phyloP scores from a whole-genome alignment of 1,140 invertebrate species.

The Bombyx mandarina region DNA sequence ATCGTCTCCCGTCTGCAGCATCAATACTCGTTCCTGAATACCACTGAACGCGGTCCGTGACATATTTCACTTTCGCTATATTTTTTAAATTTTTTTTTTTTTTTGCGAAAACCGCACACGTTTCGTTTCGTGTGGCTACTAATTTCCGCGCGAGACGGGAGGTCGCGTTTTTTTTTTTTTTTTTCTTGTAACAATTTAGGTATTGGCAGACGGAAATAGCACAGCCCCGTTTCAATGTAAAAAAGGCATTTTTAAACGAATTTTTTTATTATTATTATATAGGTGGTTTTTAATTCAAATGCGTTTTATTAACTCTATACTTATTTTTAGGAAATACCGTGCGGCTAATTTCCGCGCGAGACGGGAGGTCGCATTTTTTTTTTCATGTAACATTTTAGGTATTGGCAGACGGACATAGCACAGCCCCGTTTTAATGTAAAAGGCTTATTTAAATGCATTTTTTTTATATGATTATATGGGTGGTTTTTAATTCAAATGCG shows the following conservation, averaged over 20 bases:
- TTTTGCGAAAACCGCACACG: constrained; percentile 23
- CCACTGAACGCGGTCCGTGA: constrained; percentile 63
- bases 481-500: no score
- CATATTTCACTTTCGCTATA: constrained; percentile 60
- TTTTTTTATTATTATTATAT: no score
- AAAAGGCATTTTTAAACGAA: no score
- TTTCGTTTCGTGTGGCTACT: constrained; percentile 50
- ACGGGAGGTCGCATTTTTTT: constrained; percentile 7
- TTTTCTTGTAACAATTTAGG: constrained; percentile 11
- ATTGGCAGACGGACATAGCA: background rate
- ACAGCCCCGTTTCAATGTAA: background rate
- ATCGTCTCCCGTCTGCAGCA: constrained; percentile 51
- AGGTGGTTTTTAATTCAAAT: no score
- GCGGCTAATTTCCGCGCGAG: constrained; percentile 41
- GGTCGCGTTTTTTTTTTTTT: constrained; percentile 3
- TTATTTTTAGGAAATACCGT: constrained; percentile 12
- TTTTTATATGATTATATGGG: no score
- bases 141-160: constrained; percentile 32
- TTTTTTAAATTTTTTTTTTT: constrained; percentile 21
- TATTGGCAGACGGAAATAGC: background rate
- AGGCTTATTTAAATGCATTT: no score
- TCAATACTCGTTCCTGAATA: constrained; percentile 53
- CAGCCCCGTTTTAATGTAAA: background rate
- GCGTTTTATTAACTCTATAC: no score
- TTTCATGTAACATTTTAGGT: constrained; percentile 11